A percentile compares a stretch with the other conserved stretches of the same genome.
phyloP scores from a whole-genome alignment of 2,888 invertebrate genomes.

The Aleiodes leptofemur region DNA sequence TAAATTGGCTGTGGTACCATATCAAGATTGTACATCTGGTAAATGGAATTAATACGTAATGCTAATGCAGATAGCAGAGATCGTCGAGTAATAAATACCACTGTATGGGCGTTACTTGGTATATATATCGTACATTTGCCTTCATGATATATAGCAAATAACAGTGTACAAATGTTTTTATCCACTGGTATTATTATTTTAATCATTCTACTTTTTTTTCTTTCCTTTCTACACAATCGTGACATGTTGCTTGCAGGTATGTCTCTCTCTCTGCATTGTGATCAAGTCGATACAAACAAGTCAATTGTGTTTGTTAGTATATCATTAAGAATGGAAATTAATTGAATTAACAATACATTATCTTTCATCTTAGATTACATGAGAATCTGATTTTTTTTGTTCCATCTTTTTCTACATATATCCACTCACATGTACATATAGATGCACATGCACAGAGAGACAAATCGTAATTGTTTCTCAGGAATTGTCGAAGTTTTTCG shows the following conservation, averaged over 20 bases:
- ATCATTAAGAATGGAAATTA: not conserved
- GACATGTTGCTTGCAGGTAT: conserved; percentile 17
- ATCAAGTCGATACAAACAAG: conserved; percentile 22
- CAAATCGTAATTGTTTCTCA: too few species aligned
- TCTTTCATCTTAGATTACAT: too few species aligned
- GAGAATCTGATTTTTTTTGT: not conserved
- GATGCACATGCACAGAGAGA: too few species aligned
- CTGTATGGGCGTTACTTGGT: conserved; percentile 56
- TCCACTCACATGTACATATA: too few species aligned
- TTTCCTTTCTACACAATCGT: conserved; percentile 1
- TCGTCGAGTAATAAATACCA: conserved; percentile 59
- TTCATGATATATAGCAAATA: conserved; percentile 55
- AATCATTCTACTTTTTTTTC: not conserved
- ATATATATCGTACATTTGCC: conserved; percentile 50
- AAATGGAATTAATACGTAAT: conserved; percentile 59
- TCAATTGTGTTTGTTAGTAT: not conserved
- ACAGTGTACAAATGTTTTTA: conserved; percentile 47
- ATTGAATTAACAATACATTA: too few species aligned
- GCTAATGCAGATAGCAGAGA: conserved; percentile 52
- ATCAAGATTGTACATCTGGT: conserved; percentile 48
- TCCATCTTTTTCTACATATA: not conserved
- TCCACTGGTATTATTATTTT: not conserved
- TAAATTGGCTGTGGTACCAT: conserved; percentile 37
- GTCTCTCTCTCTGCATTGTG: conserved; percentile 13
- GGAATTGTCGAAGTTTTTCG: not conserved